These are phyloP conservation scores for Atta cephalotes DNA, from an alignment of 1,140 invertebrate species.

Conservation along the genomic window DNA sequence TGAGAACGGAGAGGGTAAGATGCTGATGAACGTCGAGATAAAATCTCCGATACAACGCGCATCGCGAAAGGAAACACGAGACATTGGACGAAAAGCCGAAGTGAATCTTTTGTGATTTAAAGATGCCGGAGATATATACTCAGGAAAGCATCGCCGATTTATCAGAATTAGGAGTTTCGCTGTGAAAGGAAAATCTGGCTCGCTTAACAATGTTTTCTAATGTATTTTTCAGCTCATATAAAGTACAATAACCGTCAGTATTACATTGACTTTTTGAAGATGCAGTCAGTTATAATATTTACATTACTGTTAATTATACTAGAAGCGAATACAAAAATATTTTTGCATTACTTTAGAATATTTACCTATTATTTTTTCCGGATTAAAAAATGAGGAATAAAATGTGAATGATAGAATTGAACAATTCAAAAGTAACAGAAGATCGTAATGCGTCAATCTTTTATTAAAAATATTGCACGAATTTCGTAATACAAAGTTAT, in stretches of 20 bases:
- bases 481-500: too few relatives aligned
- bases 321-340: background rate
- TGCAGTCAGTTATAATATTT: background rate
- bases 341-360: background rate
- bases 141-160: conserved; percentile 24
- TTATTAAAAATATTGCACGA: too few relatives aligned
- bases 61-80: conserved; percentile 5
- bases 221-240: background rate
- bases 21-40: conserved; percentile 14
- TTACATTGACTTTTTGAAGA: background rate
- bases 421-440: too few relatives aligned
- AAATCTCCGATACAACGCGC: conserved; percentile 56
- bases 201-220: conserved; percentile 6
- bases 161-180: background rate
- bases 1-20: conserved; percentile 54
- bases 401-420: too few relatives aligned
- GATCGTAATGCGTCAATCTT: too few relatives aligned
- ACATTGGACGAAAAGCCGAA: background rate
- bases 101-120: conserved; percentile 9
- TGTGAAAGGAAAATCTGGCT: conserved; percentile 5
- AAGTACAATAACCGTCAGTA: background rate
- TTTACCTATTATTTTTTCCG: too few relatives aligned
- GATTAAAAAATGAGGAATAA: too few relatives aligned
- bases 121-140: background rate
- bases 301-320: conserved; percentile 1